These are phyloP conservation scores for Gastrophysa polygoni DNA, from an alignment of 2,888 invertebrate genomes.

Conservation along the genomic window DNA sequence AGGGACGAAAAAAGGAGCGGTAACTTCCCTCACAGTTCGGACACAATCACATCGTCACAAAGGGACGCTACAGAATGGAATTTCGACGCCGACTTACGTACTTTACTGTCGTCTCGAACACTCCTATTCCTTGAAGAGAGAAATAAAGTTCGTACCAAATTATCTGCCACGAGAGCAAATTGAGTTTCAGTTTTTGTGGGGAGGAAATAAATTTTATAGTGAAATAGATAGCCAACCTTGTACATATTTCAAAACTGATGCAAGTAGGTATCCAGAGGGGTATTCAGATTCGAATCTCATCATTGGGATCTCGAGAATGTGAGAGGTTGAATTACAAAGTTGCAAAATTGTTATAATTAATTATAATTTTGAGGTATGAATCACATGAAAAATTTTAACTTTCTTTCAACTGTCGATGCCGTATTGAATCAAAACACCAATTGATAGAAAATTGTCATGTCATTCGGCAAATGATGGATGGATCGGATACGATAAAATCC, in stretches of 20 bases:
- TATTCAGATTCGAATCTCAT: too few species aligned
- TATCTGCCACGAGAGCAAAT: conserved; percentile 10
- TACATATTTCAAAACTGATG: too few species aligned
- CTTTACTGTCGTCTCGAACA: conserved; percentile 19
- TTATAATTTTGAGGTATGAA: too few species aligned
- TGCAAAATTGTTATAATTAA: too few species aligned
- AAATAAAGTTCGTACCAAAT: conserved; percentile 15
- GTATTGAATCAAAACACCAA: too few species aligned
- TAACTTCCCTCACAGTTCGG: conserved; percentile 31
- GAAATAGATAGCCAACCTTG: too few species aligned
- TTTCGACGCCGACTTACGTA: conserved; percentile 23
- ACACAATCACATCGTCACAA: conserved; percentile 42
- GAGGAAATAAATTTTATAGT: too few species aligned
- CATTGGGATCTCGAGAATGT: too few species aligned
- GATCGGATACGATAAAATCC: conserved; percentile 37
- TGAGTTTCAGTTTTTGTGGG: background rate
- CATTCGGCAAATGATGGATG: conserved; percentile 30
- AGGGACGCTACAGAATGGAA: conserved; percentile 36
- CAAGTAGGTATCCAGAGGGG: too few species aligned
- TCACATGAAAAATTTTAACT: too few species aligned
- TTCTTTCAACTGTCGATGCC: too few species aligned
- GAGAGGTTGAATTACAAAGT: too few species aligned
- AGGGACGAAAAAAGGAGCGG: conserved; percentile 16
- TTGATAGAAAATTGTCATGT: conserved; percentile 30
- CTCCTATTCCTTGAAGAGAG: conserved; percentile 13